Conservation (phyloP, 2,888 invertebrate genomes). For the Oxytorus armatus region DNA sequence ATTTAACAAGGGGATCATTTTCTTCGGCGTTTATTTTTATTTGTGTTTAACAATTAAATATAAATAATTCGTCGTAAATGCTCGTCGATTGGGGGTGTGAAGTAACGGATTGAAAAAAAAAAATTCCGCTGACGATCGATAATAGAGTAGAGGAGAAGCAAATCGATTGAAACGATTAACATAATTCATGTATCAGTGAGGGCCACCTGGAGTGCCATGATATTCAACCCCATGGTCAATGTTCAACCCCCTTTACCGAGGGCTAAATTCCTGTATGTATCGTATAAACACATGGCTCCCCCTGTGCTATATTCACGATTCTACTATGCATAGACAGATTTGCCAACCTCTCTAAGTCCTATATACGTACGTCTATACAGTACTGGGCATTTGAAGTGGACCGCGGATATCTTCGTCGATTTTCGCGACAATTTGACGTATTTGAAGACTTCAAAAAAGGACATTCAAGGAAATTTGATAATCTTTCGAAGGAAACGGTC, state of each 20-base stretch:
- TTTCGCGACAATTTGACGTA: too few species aligned
- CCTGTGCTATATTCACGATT: slow-evolving; percentile 13
- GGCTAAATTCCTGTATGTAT: slow-evolving; percentile 47
- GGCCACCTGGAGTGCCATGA: slow-evolving; percentile 78
- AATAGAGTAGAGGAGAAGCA: slow-evolving; percentile 1
- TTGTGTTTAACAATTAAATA: too few species aligned
- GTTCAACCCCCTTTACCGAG: slow-evolving; percentile 52
- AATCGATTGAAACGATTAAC: slow-evolving; percentile 77
- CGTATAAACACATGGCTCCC: not conserved
- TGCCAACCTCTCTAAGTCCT: not conserved
- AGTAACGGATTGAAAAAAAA: not conserved
- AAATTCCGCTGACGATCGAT: too few species aligned
- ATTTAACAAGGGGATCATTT: not conserved
- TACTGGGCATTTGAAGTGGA: too few species aligned
- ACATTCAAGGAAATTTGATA: too few species aligned
- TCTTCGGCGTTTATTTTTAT: too few species aligned
- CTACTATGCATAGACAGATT: slow-evolving; percentile 16
- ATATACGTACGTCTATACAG: slow-evolving; percentile 6
- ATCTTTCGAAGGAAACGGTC: too few species aligned
- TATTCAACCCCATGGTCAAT: slow-evolving; percentile 74
- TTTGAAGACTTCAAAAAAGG: too few species aligned
- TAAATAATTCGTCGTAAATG: not conserved
- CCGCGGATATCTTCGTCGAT: too few species aligned
- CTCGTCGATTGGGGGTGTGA: not conserved
- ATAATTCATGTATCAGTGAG: slow-evolving; percentile 80